Evolutionary conservation across 2,888 invertebrate genomes (phyloP), one percentile per base, ranked within the genome.

Genomic region (Acanthacorydalis orientalis): DNA sequence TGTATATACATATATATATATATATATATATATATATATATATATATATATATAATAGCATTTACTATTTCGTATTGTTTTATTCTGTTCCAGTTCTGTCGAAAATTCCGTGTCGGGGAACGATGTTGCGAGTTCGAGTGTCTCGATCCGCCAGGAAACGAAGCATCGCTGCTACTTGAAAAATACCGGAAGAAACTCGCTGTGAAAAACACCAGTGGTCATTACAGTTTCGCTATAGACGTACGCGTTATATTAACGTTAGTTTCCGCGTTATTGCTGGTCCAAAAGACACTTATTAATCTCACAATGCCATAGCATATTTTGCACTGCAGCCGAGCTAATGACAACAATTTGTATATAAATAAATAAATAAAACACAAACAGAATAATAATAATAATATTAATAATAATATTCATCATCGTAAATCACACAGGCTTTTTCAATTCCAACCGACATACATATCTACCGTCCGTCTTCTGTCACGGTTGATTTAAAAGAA

Each of bases 91-190:
- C 73, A 88, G 88, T 85, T 81, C 69, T 89, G 88, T 71, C 82
- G 83, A 64, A 82, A 81, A 60, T 88, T 86, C 65, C 76, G 84
- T 45, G 83, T 85, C 45, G 87, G 87, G 46, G 81, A 81, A 60
- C 73, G 83, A 50, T 92, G 91, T 68, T 91, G 91, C 63, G 85
- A 90, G 61, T 91, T 90, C 66, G 81, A 83, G 60, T 92, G 91
- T 64, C 70, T 88, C 55, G 87, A 89, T 65, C 79, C 80, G 0
- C 80, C 80, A 0, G 80, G 80, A 1, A 76, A 80, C 56, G 77
- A 78, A 49, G 61, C 63, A 6, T 59, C 58, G 10, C 60, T 58
- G 50, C 53, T 59, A 51, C 51, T 64, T 45, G 60, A 61, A 47
- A 53, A 56, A 48, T 62, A 64, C 48, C 53, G 63, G 48, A 55